phyloP scores from a whole-genome alignment of 2,113 vertebrate genomes.

The Symphodus melops region DNA sequence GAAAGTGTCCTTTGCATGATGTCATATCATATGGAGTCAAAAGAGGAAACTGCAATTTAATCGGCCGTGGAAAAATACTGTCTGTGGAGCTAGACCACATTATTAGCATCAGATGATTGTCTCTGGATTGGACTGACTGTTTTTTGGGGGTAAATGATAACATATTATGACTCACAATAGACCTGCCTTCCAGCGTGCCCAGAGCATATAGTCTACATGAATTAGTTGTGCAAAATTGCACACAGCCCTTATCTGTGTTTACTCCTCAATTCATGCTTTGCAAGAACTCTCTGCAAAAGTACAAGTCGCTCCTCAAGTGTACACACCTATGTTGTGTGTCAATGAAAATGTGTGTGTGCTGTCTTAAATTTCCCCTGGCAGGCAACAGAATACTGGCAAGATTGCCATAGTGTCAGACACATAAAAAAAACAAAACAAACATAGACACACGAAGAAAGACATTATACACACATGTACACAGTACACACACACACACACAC shows the following conservation, averaged over 20 bases:
- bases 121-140: background rate
- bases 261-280: conserved; percentile 16
- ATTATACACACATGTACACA: conserved; percentile 15
- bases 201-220: background rate
- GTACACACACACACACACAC: conserved; percentile 1
- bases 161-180: background rate
- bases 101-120: background rate
- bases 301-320: conserved; percentile 46
- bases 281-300: conserved; percentile 17
- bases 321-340: conserved; percentile 41
- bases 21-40: conserved; percentile 51
- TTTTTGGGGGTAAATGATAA: conserved; percentile 8
- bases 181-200: background rate
- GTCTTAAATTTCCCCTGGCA: conserved; percentile 61
- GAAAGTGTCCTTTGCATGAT: conserved; percentile 53
- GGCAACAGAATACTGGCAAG: conserved; percentile 53
- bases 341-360: conserved; percentile 33
- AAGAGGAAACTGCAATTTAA: conserved; percentile 23
- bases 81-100: background rate
- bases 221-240: conserved; percentile 14
- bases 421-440: conserved; percentile 57
- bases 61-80: conserved; percentile 30
- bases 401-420: conserved; percentile 58
- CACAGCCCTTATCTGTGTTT: background rate
- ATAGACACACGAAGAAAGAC: conserved; percentile 44